Conservation (phyloP, 2,888 invertebrate genomes). For the Plebejus argus region DNA sequence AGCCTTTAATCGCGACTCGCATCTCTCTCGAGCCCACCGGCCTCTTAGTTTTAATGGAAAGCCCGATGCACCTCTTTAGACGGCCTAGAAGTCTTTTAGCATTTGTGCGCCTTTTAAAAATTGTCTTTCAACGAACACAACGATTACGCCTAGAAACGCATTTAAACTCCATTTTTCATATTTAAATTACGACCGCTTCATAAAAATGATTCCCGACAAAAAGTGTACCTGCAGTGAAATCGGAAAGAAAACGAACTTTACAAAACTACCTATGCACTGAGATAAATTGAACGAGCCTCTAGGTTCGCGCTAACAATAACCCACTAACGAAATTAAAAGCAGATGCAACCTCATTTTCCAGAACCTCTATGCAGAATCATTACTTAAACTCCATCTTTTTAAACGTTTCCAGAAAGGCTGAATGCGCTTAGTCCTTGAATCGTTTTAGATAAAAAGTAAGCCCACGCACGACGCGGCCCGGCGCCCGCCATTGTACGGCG, state of each 20-base stretch:
- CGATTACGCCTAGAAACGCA: conserved; percentile 30
- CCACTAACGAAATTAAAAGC: conserved; percentile 63
- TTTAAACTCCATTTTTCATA: conserved; percentile 17
- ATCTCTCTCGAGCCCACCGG: conserved; percentile 46
- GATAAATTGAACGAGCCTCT: conserved; percentile 45
- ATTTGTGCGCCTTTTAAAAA: conserved; percentile 51
- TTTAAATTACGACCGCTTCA: conserved; percentile 20
- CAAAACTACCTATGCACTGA: conserved; percentile 44
- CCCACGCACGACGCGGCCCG: conserved; percentile 62
- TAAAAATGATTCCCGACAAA: conserved; percentile 38
- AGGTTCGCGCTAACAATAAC: conserved; percentile 50
- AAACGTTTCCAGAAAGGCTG: conserved; percentile 61
- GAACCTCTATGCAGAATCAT: conserved; percentile 63
- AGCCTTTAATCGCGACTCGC: conserved; percentile 54
- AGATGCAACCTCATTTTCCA: conserved; percentile 50
- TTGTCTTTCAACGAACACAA: conserved; percentile 47
- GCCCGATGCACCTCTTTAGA: conserved; percentile 48
- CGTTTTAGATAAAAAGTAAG: conserved; percentile 61
- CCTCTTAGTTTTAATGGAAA: conserved; percentile 57
- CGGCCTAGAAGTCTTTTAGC: conserved; percentile 49
- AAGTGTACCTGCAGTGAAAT: conserved; percentile 42
- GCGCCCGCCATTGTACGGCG: not conserved
- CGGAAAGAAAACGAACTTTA: conserved; percentile 42
- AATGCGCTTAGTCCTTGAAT: conserved; percentile 67
- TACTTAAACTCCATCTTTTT: conserved; percentile 77